Evolutionary conservation across 2,888 invertebrate genomes (phyloP).

Genomic region (Apomyelois bistriatella): DNA sequence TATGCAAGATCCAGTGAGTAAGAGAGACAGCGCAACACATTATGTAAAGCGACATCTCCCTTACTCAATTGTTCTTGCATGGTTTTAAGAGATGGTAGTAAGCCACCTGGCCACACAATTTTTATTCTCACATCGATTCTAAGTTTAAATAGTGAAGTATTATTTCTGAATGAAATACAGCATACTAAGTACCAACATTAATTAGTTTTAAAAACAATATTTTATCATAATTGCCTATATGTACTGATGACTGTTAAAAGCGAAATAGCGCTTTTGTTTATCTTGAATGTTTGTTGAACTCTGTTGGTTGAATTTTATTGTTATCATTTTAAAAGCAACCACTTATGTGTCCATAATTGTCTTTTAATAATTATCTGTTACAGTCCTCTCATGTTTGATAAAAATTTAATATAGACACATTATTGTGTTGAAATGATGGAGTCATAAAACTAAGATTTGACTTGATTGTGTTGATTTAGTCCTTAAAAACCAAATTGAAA

Average conservation of each 20-base stretch:
- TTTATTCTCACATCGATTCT: neutral
- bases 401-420: neutral
- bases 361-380: neutral
- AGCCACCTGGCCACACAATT: no score
- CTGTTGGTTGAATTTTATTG: neutral
- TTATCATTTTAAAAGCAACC: slow-evolving; percentile 3
- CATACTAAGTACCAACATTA: neutral
- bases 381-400: neutral
- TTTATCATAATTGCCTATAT: slow-evolving; percentile 1
- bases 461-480: neutral
- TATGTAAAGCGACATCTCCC: no score
- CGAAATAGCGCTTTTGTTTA: neutral
- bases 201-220: neutral
- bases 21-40: no score
- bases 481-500: neutral
- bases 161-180: neutral
- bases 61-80: no score
- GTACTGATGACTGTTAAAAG: slow-evolving; percentile 2
- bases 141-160: neutral
- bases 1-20: no score
- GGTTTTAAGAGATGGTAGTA: no score
- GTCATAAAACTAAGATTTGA: no score
- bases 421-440: no score
- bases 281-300: slow-evolving; percentile 4
- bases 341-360: neutral